These are phyloP conservation scores for Gryon sp. DNA, from an alignment of 1,140 invertebrate species.

Conservation along the genomic window DNA sequence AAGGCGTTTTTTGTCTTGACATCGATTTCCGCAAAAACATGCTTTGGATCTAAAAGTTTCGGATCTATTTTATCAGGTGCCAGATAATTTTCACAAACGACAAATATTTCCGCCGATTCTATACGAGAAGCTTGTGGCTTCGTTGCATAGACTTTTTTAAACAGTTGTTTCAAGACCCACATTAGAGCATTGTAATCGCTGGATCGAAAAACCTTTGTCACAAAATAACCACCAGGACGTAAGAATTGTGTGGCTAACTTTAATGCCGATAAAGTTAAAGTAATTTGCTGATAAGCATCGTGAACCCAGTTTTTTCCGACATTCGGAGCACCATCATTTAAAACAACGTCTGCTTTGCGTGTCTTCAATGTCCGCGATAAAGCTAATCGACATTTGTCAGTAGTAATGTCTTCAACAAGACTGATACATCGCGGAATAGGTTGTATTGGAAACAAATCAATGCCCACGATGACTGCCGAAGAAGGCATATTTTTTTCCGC, in stretches of 20 bases:
- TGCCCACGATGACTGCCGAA: slow-evolving; percentile 95
- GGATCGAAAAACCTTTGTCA: slow-evolving; percentile 99
- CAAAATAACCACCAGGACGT: slow-evolving; percentile 96
- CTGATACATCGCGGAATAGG: slow-evolving; percentile 94
- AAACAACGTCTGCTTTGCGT: slow-evolving; percentile 97
- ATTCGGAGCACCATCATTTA: slow-evolving; percentile 99
- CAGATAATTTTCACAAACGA: slow-evolving; percentile 96
- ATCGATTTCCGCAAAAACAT: slow-evolving; percentile 97
- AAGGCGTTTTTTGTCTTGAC: slow-evolving; percentile 85
- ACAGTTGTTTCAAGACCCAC: slow-evolving; percentile 98
- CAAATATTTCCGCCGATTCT: slow-evolving; percentile 99
- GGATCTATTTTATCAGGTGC: slow-evolving; percentile 97
- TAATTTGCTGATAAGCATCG: slow-evolving; percentile 97
- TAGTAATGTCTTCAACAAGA: slow-evolving; percentile 97
- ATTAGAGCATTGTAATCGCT: slow-evolving; percentile 98
- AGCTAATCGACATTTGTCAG: slow-evolving; percentile 90
- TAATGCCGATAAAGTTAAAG: slow-evolving; percentile 93
- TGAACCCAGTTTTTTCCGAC: slow-evolving; percentile 98
- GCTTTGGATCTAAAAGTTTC: slow-evolving; percentile 95
- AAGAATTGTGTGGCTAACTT: slow-evolving; percentile 96
- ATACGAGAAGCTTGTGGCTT: slow-evolving; percentile 98
- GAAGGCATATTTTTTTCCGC: slow-evolving; percentile 98
- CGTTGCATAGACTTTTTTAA: slow-evolving; percentile 97
- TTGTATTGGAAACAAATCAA: slow-evolving; percentile 98
- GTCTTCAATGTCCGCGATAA: slow-evolving; percentile 93